phyloP scores from a whole-genome alignment of 1,140 invertebrate species.

The Limonius californicus region DNA sequence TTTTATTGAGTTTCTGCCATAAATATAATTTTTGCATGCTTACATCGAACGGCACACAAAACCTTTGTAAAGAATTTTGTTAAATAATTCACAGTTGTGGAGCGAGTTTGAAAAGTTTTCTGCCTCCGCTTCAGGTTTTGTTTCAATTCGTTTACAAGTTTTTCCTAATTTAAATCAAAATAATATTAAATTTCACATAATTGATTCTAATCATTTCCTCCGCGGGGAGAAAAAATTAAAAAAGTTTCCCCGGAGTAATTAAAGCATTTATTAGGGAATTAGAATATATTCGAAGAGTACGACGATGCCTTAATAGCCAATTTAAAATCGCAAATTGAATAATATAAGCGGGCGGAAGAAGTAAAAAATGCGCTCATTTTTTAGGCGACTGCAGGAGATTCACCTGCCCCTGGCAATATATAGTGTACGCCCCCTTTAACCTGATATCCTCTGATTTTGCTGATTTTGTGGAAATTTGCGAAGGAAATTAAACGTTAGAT shows the following conservation, averaged over 20 bases:
- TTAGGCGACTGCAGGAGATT: neutral
- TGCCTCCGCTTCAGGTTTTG: no score
- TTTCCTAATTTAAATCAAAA: no score
- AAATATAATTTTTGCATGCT: no score
- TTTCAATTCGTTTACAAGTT: no score
- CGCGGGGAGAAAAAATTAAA: neutral
- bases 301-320: neutral
- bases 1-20: no score
- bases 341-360: neutral
- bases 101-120: no score
- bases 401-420: neutral
- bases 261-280: neutral
- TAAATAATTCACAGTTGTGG: no score
- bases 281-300: neutral
- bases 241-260: neutral
- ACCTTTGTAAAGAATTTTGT: no score
- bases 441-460: neutral
- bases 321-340: slow-evolving; percentile 1
- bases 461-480: neutral
- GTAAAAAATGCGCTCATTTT: neutral
- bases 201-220: no score
- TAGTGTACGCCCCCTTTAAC: neutral
- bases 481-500: neutral
- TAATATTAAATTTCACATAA: no score
- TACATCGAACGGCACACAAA: no score